phyloP scores from a whole-genome alignment of 2,888 invertebrate species.

The Epirrhoe tristata region DNA sequence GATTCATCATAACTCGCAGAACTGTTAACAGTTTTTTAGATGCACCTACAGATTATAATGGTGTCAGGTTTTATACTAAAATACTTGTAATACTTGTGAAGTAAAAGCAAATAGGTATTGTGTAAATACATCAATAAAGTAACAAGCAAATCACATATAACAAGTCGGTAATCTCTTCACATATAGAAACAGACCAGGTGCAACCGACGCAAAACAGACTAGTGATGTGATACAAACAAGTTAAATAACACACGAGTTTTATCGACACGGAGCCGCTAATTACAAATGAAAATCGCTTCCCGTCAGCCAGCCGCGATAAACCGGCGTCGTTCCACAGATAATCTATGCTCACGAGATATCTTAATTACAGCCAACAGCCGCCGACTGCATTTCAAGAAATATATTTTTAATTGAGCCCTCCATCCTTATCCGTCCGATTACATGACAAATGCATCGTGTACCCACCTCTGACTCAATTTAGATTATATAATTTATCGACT shows the following conservation, averaged over 20 bases:
- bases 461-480: constrained; percentile 34
- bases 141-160: not conserved
- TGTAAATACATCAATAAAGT: not conserved
- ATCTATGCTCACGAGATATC: constrained; percentile 67
- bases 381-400: constrained; percentile 50
- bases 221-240: constrained; percentile 41
- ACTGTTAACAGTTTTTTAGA: no score
- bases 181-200: not conserved
- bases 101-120: not conserved
- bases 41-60: no score
- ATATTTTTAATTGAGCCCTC: constrained; percentile 67
- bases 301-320: constrained; percentile 55
- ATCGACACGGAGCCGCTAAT: constrained; percentile 62
- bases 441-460: constrained; percentile 58
- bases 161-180: not conserved
- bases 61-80: no score
- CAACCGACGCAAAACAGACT: constrained; percentile 16
- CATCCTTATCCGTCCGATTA: constrained; percentile 56
- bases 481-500: constrained; percentile 31
- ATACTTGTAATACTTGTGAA: no score
- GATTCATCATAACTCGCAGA: no score
- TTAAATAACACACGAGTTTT: constrained; percentile 51
- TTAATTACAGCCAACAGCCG: constrained; percentile 64
- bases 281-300: constrained; percentile 72
- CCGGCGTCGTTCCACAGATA: constrained; percentile 51